Base-by-base conservation (phyloP, 1,140 invertebrate genomes). In the Scylla paramamosain region DNA sequence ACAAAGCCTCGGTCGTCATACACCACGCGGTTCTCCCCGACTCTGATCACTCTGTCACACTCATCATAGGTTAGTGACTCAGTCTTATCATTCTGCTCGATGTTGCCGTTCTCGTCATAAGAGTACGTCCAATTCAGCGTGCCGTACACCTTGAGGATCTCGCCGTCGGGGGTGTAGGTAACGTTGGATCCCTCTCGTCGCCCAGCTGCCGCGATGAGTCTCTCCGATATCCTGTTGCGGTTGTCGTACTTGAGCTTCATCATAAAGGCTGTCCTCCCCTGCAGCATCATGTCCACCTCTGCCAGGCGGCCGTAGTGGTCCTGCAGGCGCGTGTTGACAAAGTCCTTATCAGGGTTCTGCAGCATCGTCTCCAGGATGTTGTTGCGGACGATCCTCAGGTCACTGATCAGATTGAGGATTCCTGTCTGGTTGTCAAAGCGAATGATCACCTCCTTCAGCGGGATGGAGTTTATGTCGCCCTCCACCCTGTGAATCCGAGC, bases 21-120 rank as follows among this genome's bases (percentile, higher is more conserved):
- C 59, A 96, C 94, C 0, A 96, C 95, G 14, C 99, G 98, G 0
- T 98, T 98, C 95, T 99, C 98, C 29, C 98, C 99, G 96, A 98
- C 98, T 87, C 98, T 98, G 25, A 98, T 98, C 4, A 99, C 98
- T 87, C 99, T 97, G 96, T 99, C 99, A 0, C 99, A 99, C 93
- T 98, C 98, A 97, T 99, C 99, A 96, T 99, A 99, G 10, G 98
- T 98, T 4, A 99, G 97, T n/a, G 98, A 98, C 8, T 98, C 98
- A 96, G 99, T 98, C 94, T 98, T 98, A 0, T 98, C 98, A 8
- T 99, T 98, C 7, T 98, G 98, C 82, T 99, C 98, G 3, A 99
- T 98, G 96, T 99, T 99, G 39, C 99, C 99, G 97, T 99, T 99
- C 96, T 99, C 98, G 97, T 99, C 99, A 97, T 99, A 99, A 0